Evolutionary conservation across 2,797 vertebrate species (phyloP).

Genomic region (Urocyon cinereoargenteus): DNA sequence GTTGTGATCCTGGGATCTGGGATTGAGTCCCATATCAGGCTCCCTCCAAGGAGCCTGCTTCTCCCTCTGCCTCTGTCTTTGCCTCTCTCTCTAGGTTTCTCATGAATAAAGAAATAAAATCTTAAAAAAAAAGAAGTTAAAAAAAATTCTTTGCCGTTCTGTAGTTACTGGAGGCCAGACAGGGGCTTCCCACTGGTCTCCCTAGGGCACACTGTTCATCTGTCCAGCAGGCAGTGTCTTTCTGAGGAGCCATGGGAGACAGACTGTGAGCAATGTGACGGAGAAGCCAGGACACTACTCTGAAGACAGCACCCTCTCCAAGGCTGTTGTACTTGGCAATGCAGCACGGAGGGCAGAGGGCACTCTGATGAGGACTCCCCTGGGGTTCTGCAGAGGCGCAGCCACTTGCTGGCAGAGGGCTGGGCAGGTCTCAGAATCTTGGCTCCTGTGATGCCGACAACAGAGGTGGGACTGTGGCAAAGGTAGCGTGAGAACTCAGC

Average conservation of each 20-base stretch:
- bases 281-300: background rate
- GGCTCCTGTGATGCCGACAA: background rate
- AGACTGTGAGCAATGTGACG: background rate
- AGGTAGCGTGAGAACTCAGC: background rate
- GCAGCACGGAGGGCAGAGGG: background rate
- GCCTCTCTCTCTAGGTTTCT: too few relatives aligned
- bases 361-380: rapidly evolving
- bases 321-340: rapidly evolving
- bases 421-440: background rate
- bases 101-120: too few relatives aligned
- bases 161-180: background rate
- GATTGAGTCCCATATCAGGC: too few relatives aligned
- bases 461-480: background rate
- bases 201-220: background rate
- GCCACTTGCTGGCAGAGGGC: background rate
- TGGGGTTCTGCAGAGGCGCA: background rate
- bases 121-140: background rate
- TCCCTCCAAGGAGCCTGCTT: too few relatives aligned
- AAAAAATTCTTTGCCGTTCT: background rate
- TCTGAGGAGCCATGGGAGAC: background rate
- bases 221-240: background rate
- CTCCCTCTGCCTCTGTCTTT: too few relatives aligned
- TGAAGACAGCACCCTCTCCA: background rate
- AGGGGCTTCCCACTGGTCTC: background rate
- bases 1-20: too few relatives aligned